Conservation (phyloP, 2,113 vertebrate genomes). For the Motacilla tschutschensis region DNA sequence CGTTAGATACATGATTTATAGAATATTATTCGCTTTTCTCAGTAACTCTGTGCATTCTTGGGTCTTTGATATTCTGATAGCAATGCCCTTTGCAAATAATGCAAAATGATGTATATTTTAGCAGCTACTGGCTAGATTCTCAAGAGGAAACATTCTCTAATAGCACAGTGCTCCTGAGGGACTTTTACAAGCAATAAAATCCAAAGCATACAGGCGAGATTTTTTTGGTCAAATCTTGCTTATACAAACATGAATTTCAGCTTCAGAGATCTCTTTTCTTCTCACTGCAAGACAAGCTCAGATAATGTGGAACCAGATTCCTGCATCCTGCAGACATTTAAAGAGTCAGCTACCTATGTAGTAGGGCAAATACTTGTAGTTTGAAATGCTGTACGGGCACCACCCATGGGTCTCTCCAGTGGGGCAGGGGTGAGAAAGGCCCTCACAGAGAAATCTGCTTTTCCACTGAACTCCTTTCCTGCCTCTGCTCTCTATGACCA, state of each 20-base stretch:
- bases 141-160: constrained; percentile 45
- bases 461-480: background rate
- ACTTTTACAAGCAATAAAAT: constrained; percentile 49
- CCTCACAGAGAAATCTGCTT: background rate
- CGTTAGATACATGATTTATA: constrained; percentile 53
- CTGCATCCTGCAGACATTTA: background rate
- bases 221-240: constrained; percentile 32
- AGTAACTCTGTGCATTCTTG: background rate
- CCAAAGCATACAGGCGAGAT: background rate
- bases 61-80: constrained; percentile 46
- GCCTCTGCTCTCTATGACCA: background rate
- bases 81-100: constrained; percentile 39
- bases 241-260: constrained; percentile 15
- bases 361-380: background rate
- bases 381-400: background rate
- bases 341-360: background rate
- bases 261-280: background rate
- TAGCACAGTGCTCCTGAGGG: constrained; percentile 23
- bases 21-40: constrained; percentile 26
- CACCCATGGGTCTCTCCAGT: background rate
- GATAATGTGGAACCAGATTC: background rate
- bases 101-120: constrained; percentile 54
- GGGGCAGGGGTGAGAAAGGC: background rate
- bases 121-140: constrained; percentile 28
- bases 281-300: background rate